Conservation (phyloP, 2,888 invertebrate genomes). For the Epinotia bilunana region DNA sequence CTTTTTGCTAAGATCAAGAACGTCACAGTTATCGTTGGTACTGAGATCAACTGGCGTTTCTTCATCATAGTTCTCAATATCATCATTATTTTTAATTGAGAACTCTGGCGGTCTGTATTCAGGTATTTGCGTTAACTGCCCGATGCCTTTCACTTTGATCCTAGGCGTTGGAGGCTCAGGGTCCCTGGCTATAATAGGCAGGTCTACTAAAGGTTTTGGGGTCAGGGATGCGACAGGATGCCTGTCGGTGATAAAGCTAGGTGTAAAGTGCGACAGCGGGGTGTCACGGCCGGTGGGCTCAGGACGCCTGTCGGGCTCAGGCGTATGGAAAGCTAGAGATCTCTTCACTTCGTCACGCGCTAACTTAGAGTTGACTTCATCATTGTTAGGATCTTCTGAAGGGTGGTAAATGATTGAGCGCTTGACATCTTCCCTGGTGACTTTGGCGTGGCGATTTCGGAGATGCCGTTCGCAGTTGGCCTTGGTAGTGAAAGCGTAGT, state of each 20-base stretch:
- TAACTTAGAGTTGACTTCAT: slow-evolving; percentile 86
- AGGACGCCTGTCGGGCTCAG: slow-evolving; percentile 77
- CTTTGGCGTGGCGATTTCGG: slow-evolving; percentile 94
- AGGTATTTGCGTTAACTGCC: slow-evolving; percentile 84
- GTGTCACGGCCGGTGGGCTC: slow-evolving; percentile 74
- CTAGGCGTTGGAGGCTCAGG: slow-evolving; percentile 72
- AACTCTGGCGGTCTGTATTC: slow-evolving; percentile 76
- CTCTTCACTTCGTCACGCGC: slow-evolving; percentile 84
- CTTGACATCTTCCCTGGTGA: slow-evolving; percentile 94
- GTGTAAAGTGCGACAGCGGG: slow-evolving; percentile 75
- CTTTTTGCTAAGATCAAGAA: slow-evolving; percentile 93
- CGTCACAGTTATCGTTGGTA: slow-evolving; percentile 86
- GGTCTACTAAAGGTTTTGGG: slow-evolving; percentile 69
- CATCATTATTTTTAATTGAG: slow-evolving; percentile 66
- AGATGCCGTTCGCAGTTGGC: slow-evolving; percentile 98
- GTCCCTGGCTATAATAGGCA: slow-evolving; percentile 68
- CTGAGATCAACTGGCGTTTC: slow-evolving; percentile 88
- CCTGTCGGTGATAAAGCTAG: slow-evolving; percentile 77
- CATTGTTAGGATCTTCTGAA: slow-evolving; percentile 92
- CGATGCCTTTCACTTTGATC: slow-evolving; percentile 87
- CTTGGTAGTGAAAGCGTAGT: slow-evolving; percentile 98
- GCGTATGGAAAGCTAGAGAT: slow-evolving; percentile 82
- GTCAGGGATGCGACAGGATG: slow-evolving; percentile 74
- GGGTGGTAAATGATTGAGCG: slow-evolving; percentile 94
- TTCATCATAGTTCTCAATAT: slow-evolving; percentile 74